Base-by-base conservation (phyloP, 2,113 vertebrate genomes). In the Atherinomorus stipes region DNA sequence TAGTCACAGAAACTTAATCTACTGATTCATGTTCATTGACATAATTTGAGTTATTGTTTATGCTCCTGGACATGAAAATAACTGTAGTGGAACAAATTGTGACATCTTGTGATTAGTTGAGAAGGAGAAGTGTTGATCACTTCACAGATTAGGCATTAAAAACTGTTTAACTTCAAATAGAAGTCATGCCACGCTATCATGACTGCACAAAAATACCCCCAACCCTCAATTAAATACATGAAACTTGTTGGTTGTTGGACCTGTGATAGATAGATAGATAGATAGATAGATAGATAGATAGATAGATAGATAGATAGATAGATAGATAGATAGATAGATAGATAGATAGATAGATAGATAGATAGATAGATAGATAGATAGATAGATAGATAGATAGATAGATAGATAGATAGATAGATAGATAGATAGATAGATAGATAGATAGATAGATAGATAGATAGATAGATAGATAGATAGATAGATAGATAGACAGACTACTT, bases 381-480 rank as follows among this genome's bases (percentile, higher is more conserved):
- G 45, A 47, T 47, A 47, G 45, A 47, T 47, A 47, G 45, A 47
- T 47, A 47, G 45, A 47, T 47, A 47, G 19, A 49, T 49, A 49
- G 47, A 49, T 49, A 49, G 47, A 49, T 49, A 49, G 47, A 49
- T 49, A 49, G 47, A 21, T 49, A 49, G 47, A 49, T 49, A 49
- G 47, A 50, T 50, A 50, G 47, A 50, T 50, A 50, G 47, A 50
- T 50, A n/a, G n/a, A n/a, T n/a, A n/a, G n/a, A n/a, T n/a, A n/a
- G n/a, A n/a, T n/a, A n/a, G n/a, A n/a, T n/a, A 47, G 44, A 47
- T 47, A 47, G 44, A 47, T 47, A 9, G 44, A 47, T 18, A 44
- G 42, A 44, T 44, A 44, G 9, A 44, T 44, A 44, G 9, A 44
- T 44, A 44, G 9, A 44, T 44, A 37, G 16, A 22, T n/a, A 21